A percentile compares a stretch with the other conserved stretches of the same genome.
Conservation (phyloP, 2,888 invertebrate genomes). For the Microplitis manilae region DNA sequence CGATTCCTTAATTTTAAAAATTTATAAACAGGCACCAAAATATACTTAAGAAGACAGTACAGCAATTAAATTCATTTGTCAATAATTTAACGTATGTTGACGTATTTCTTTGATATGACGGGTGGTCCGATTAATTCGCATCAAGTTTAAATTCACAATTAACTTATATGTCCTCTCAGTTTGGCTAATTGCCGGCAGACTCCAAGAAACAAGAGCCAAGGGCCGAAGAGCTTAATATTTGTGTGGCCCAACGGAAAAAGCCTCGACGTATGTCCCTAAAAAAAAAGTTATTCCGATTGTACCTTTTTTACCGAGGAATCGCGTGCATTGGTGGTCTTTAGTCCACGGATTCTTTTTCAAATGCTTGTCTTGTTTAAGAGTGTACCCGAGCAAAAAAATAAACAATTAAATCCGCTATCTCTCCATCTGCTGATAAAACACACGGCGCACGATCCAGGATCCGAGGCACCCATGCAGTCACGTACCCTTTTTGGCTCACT, state of each 20-base stretch:
- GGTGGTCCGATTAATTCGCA: conserved; percentile 41
- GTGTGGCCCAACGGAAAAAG: conserved; percentile 13
- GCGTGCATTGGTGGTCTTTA: conserved; percentile 23
- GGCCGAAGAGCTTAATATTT: not conserved
- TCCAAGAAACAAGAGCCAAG: conserved; percentile 19
- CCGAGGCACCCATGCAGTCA: too few relatives aligned
- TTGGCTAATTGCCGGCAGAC: conserved; percentile 58
- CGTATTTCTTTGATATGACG: conserved; percentile 35
- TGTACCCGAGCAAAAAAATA: not conserved
- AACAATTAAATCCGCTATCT: not conserved
- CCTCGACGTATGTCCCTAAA: conserved; percentile 8
- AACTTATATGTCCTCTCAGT: conserved; percentile 58
- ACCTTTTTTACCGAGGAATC: conserved; percentile 10
- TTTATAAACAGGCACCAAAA: too few relatives aligned
- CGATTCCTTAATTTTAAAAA: too few relatives aligned
- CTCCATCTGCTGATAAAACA: not conserved
- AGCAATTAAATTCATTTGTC: conserved; percentile 68
- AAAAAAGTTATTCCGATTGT: conserved; percentile 21
- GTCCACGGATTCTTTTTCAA: not conserved
- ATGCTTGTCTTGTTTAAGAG: not conserved
- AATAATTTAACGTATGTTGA: conserved; percentile 63
- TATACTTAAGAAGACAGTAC: conserved; percentile 50
- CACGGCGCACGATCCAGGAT: too few relatives aligned
- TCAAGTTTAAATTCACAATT: conserved; percentile 60
- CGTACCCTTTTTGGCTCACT: too few relatives aligned